These are phyloP conservation scores for Drosophila mulleri DNA, from an alignment of 2,888 invertebrate species.

Conservation along the genomic window DNA sequence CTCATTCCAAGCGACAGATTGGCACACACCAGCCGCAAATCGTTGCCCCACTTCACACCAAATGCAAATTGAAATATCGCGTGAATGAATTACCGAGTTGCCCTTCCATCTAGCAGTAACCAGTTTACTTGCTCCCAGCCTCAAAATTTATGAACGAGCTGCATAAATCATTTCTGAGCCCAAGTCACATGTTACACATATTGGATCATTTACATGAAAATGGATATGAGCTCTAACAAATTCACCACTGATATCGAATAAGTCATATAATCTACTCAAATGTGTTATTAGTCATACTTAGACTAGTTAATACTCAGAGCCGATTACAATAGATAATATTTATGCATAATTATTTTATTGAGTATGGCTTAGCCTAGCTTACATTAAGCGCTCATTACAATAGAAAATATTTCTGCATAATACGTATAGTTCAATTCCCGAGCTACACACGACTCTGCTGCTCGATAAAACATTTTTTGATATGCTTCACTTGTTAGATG, in stretches of 20 bases:
- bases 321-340: no score
- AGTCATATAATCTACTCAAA: conserved; percentile 2
- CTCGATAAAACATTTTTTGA: background rate
- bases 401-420: background rate
- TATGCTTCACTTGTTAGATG: conserved; percentile 2
- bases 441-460: background rate
- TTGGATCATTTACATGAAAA: background rate
- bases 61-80: conserved; percentile 19
- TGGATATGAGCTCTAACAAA: background rate
- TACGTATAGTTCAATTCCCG: background rate
- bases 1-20: conserved; percentile 15
- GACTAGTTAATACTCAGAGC: no score
- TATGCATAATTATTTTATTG: no score
- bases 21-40: conserved; percentile 10
- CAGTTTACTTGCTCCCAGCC: background rate
- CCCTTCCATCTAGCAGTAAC: background rate
- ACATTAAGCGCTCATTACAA: background rate
- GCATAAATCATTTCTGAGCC: background rate
- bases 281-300: background rate
- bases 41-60: background rate
- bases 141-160: background rate
- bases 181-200: background rate
- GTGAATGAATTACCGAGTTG: background rate
- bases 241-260: background rate
- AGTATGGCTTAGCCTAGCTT: no score